These are phyloP conservation scores for Hydrophis major DNA, from an alignment of 2,797 vertebrate species.

Conservation along the genomic window DNA sequence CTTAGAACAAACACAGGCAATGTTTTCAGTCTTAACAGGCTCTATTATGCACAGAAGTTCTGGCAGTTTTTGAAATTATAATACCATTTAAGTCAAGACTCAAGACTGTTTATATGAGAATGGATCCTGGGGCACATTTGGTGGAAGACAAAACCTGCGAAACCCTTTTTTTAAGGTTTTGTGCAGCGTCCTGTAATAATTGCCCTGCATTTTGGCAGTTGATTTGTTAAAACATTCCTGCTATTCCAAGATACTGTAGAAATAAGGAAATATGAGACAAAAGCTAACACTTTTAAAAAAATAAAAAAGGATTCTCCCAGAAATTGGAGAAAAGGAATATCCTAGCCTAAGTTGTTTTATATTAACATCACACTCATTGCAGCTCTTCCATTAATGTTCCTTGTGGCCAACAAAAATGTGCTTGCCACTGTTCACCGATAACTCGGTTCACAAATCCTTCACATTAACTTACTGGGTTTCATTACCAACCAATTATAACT, in stretches of 20 bases:
- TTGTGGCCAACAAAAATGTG: not conserved
- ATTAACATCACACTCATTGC: not conserved
- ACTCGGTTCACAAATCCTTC: not conserved
- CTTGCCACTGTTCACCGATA: not conserved
- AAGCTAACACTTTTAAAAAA: not conserved
- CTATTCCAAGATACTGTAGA: not conserved
- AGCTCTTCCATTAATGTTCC: not conserved
- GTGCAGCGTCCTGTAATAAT: not conserved
- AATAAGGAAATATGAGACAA: not conserved
- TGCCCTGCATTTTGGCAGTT: not conserved
- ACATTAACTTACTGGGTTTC: not conserved
- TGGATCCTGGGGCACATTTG: not conserved
- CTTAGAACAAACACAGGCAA: conserved; percentile 65
- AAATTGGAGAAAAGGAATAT: not conserved
- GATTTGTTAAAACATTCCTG: not conserved
- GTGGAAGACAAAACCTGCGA: not conserved
- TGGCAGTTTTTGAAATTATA: not conserved
- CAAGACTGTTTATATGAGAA: not conserved
- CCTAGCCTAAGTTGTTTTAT: not conserved
- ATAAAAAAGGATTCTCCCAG: not conserved
- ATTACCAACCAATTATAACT: not conserved
- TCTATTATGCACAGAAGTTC: not conserved
- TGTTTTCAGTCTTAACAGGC: not conserved
- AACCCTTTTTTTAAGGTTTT: not conserved
- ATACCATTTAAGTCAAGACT: not conserved